Evolutionary conservation across 2,888 invertebrate species (phyloP).

Genomic region (Ormia ochracea): DNA sequence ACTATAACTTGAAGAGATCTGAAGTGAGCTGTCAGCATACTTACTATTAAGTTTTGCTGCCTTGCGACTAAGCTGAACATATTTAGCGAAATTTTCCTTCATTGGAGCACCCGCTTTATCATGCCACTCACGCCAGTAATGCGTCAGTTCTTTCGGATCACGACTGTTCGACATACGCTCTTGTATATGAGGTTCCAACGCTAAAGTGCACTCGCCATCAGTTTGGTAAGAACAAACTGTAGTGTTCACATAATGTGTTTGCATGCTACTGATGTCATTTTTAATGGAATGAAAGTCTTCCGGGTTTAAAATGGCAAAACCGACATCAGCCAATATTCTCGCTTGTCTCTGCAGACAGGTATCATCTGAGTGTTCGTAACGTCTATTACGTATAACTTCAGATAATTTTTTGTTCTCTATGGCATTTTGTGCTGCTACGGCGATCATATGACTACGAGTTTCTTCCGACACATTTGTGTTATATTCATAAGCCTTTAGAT

Average conservation of each 20-base stretch:
- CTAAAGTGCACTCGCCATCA: constrained; percentile 81
- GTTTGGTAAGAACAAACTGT: constrained; percentile 85
- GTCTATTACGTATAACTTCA: constrained; percentile 77
- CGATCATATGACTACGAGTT: constrained; percentile 79
- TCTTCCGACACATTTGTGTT: constrained; percentile 86
- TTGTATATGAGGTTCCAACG: constrained; percentile 82
- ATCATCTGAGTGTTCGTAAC: constrained; percentile 82
- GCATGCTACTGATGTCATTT: constrained; percentile 84
- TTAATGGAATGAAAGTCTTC: constrained; percentile 81
- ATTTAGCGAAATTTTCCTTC: constrained; percentile 81
- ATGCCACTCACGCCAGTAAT: constrained; percentile 90
- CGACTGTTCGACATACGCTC: constrained; percentile 83
- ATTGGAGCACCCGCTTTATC: constrained; percentile 83
- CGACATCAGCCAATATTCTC: constrained; percentile 83
- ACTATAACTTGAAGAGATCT: too few relatives aligned
- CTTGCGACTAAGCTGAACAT: constrained; percentile 82
- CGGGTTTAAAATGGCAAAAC: constrained; percentile 83
- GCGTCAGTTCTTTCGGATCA: constrained; percentile 85
- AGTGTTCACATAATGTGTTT: constrained; percentile 85
- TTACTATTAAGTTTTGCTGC: constrained; percentile 84
- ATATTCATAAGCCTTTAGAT: constrained; percentile 81
- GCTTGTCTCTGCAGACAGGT: constrained; percentile 87
- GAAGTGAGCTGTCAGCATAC: constrained; percentile 60
- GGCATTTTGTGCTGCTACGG: constrained; percentile 68
- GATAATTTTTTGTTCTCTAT: constrained; percentile 71